These are phyloP conservation scores for Gnathonemus longibarbis DNA, from an alignment of 2,113 vertebrate species.

Conservation along the genomic window DNA sequence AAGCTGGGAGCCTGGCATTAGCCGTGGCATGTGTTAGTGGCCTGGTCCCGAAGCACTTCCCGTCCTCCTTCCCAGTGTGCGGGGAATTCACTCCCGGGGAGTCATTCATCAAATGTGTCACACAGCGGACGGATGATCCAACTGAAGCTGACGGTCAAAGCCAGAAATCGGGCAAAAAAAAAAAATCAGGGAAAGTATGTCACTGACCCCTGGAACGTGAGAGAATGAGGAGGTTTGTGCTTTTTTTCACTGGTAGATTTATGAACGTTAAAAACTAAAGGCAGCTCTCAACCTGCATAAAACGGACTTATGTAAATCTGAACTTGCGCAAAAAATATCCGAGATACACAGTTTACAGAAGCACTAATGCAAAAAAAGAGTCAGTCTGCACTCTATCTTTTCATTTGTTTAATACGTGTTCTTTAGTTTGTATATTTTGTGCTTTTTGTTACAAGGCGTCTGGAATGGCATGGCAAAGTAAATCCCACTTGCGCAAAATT, in stretches of 20 bases:
- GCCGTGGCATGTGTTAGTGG: neutral
- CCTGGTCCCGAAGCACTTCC: too few species aligned
- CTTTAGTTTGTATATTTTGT: neutral
- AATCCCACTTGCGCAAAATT: neutral
- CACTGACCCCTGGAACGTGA: neutral
- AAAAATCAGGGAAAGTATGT: neutral
- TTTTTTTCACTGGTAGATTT: neutral
- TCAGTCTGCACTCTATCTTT: neutral
- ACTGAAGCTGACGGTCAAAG: neutral
- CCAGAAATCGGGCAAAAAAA: neutral
- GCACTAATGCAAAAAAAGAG: neutral
- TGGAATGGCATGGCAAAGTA: neutral
- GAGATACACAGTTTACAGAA: neutral
- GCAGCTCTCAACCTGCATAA: neutral
- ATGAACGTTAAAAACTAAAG: neutral
- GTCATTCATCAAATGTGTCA: constrained; percentile 2
- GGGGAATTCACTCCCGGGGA: neutral
- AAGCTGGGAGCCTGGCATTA: neutral
- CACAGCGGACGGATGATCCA: neutral
- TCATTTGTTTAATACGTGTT: neutral
- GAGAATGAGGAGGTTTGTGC: neutral
- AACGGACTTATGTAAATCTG: neutral
- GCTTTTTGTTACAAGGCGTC: neutral
- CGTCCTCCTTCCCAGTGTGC: neutral
- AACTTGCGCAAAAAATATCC: neutral